Conservation (phyloP, 2,888 invertebrate genomes). For the Heliconius ethilla region DNA sequence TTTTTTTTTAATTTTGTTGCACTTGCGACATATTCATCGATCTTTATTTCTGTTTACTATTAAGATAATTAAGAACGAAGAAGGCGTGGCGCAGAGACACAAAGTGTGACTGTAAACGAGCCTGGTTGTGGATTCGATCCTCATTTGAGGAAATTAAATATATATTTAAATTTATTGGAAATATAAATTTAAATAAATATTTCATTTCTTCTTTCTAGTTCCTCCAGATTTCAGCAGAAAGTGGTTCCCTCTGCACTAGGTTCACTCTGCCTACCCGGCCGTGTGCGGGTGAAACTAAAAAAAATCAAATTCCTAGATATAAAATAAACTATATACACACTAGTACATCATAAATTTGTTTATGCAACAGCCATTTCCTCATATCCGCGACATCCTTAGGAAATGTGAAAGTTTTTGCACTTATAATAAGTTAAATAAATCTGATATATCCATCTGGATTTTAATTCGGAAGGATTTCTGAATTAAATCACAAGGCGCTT, state of each 20-base stretch:
- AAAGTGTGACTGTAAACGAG: no score
- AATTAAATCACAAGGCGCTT: not conserved
- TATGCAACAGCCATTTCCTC: constrained; percentile 1
- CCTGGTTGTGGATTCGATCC: no score
- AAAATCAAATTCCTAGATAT: not conserved
- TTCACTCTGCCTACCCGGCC: no score
- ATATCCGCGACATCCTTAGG: not conserved
- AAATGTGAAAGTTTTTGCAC: constrained; percentile 5
- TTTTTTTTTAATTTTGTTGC: not conserved
- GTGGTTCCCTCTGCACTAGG: no score
- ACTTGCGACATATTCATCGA: not conserved
- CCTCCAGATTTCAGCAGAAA: no score
- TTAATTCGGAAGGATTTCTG: not conserved
- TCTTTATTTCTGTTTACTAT: not conserved
- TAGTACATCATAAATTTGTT: not conserved
- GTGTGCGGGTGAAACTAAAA: no score
- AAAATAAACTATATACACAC: not conserved
- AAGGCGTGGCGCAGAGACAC: no score
- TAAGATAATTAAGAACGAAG: not conserved
- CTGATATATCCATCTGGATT: not conserved
- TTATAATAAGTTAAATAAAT: not conserved
- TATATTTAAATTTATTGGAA: no score
- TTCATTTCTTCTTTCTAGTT: no score
- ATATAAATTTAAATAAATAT: no score
- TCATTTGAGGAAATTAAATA: no score